A percentile compares a stretch with the other conserved stretches of the same genome.
Conservation (phyloP, 2,797 vertebrate genomes). For the Telmatherina bonti region DNA sequence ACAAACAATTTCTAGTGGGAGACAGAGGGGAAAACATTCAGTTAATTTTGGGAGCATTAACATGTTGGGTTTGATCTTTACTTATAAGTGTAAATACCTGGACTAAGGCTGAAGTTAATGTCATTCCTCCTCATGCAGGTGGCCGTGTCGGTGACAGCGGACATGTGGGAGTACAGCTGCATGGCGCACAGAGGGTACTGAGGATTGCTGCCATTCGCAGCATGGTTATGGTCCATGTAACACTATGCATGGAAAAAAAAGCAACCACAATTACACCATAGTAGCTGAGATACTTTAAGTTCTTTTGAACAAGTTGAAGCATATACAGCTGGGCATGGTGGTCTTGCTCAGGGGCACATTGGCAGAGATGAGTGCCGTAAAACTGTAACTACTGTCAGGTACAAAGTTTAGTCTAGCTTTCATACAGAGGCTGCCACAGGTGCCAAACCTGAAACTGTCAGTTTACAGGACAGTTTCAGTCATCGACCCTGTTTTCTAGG, state of each 20-base stretch:
- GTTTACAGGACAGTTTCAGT: not conserved
- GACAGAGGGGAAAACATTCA: not conserved
- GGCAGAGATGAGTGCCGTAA: constrained; percentile 23
- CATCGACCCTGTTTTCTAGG: not conserved
- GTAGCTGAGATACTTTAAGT: not conserved
- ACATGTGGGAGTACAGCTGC: constrained; percentile 97
- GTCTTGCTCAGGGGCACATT: not conserved
- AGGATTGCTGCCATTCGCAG: constrained; percentile 77
- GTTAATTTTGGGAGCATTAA: not conserved
- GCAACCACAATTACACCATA: not conserved
- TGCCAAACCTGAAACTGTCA: not conserved
- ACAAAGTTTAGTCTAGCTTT: constrained; percentile 3
- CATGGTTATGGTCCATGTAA: constrained; percentile 86
- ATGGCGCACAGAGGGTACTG: constrained; percentile 92
- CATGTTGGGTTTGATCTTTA: not conserved
- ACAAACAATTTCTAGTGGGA: constrained; percentile 86
- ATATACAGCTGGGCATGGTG: not conserved
- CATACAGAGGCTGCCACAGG: not conserved
- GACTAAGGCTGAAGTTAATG: constrained; percentile 90
- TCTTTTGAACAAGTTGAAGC: constrained; percentile 15
- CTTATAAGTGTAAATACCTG: constrained; percentile 76
- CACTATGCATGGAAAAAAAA: constrained; percentile 80
- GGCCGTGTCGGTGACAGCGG: constrained; percentile 89
- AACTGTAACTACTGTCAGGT: not conserved
- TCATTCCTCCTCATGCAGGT: constrained; percentile 94